phyloP scores from a whole-genome alignment of 1,140 invertebrate genomes.

The Campoletis sonorensis region DNA sequence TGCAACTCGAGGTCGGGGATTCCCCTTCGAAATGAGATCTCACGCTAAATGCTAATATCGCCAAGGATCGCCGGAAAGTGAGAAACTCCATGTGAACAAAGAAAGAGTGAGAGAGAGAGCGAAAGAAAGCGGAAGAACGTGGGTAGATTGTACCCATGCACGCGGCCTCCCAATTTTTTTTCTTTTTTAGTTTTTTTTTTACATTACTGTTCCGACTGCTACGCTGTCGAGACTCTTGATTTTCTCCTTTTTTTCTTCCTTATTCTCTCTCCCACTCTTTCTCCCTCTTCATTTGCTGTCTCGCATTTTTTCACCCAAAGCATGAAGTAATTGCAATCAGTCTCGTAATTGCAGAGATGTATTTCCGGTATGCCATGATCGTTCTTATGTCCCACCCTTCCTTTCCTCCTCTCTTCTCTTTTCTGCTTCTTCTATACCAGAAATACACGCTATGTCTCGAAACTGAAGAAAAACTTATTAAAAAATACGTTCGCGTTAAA shows the following conservation, averaged over 20 bases:
- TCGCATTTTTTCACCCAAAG: not conserved
- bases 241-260: not conserved
- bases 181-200: conserved; percentile 2
- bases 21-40: conserved; percentile 39
- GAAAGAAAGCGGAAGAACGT: conserved; percentile 13
- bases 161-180: not conserved
- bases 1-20: not conserved
- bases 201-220: not conserved
- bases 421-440: not conserved
- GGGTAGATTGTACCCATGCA: conserved; percentile 33
- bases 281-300: not conserved
- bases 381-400: not conserved
- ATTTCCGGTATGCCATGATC: conserved; percentile 32
- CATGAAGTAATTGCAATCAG: conserved; percentile 33
- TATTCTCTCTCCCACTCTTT: not conserved
- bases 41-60: conserved; percentile 43
- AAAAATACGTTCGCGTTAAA: no score
- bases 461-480: no score
- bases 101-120: not conserved
- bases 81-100: not conserved
- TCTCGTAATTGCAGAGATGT: conserved; percentile 18
- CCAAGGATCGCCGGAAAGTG: not conserved
- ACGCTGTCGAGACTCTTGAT: conserved; percentile 14
- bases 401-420: not conserved
- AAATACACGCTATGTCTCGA: no score